Conservation (phyloP, 2,797 vertebrate genomes). For the Gadopsis marmoratus region DNA sequence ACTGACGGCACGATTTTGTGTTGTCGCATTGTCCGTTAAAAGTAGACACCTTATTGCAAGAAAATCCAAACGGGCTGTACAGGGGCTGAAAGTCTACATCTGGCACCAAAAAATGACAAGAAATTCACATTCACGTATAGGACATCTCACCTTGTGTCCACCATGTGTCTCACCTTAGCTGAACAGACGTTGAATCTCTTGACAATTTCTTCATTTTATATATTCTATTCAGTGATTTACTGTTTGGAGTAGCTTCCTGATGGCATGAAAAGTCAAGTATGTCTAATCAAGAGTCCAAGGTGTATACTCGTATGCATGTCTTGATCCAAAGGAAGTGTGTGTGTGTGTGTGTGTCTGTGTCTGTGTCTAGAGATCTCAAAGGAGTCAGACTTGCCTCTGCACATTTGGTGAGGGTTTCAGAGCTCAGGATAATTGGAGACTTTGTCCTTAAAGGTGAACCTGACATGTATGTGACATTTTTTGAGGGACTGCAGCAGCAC, state of each 20-base stretch:
- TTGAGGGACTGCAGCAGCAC: constrained; percentile 28
- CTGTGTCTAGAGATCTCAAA: not conserved
- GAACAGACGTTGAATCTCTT: not conserved
- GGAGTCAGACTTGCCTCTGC: constrained; percentile 12
- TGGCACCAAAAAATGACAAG: not conserved
- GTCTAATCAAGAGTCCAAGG: not conserved
- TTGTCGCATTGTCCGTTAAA: not conserved
- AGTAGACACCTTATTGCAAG: not conserved
- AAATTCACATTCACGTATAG: not conserved
- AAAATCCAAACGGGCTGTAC: not conserved
- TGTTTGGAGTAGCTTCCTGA: not conserved
- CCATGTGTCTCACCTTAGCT: not conserved
- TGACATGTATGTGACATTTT: constrained; percentile 59
- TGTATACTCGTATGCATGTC: not conserved
- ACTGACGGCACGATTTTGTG: not conserved
- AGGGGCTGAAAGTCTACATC: not conserved
- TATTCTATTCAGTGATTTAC: not conserved
- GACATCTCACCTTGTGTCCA: not conserved
- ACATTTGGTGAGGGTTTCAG: constrained; percentile 27
- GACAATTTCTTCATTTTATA: not conserved
- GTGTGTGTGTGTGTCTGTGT: not conserved
- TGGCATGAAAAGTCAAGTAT: constrained; percentile 2
- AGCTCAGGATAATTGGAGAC: constrained; percentile 58
- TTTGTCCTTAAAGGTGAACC: constrained; percentile 61
- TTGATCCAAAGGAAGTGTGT: not conserved